A percentile compares a stretch with the other conserved stretches of the same genome.
Evolutionary conservation across 2,888 invertebrate genomes (phyloP).

Genomic region (Machimus rusticus): DNA sequence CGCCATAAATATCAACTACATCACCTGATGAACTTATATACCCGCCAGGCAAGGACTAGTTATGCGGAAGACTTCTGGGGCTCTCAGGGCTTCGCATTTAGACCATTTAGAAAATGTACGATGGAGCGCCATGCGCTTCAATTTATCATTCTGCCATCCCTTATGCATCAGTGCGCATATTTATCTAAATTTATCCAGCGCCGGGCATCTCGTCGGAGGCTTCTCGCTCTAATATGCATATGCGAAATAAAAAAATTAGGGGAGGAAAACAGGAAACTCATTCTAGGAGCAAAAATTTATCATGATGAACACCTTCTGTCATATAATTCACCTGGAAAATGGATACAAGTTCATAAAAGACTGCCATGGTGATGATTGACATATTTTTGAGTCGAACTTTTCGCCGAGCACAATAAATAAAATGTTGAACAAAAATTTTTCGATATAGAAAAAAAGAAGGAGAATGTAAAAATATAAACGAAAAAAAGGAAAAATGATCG

Average conservation of each 20-base stretch:
- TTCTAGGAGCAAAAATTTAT: slow-evolving; percentile 29
- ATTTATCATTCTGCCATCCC: slow-evolving; percentile 30
- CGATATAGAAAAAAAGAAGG: not conserved
- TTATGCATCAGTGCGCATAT: slow-evolving; percentile 33
- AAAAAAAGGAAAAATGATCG: not conserved
- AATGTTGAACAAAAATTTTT: slow-evolving; percentile 13
- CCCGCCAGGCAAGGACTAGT: not conserved
- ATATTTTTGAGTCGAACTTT: slow-evolving; percentile 25
- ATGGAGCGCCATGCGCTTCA: not conserved
- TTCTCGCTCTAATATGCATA: slow-evolving; percentile 28
- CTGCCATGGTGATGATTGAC: slow-evolving; percentile 26
- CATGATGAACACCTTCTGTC: slow-evolving; percentile 31
- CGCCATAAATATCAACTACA: slow-evolving; percentile 1
- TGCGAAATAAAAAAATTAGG: not conserved
- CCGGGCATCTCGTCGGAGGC: not conserved
- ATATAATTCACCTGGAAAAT: slow-evolving; percentile 37
- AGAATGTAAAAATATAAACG: not conserved
- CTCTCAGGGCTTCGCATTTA: not conserved
- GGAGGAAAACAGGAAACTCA: not conserved
- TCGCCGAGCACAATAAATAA: not conserved
- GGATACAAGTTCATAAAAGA: slow-evolving; percentile 33
- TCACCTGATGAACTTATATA: slow-evolving; percentile 16
- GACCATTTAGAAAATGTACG: not conserved
- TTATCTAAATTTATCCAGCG: slow-evolving; percentile 13
- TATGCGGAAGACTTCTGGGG: slow-evolving; percentile 7